These are phyloP conservation scores for rabbit (Oryctolagus cuniculus) DNA, from an alignment of 2,113 vertebrate species.

Conservation along the genomic window mOryCun1.1 NC_091447.1:10014001-10014500, in stretches of 20 bases:
- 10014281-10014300: constrained; percentile 27
- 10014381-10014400: neutral
- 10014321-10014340: constrained; percentile 50
- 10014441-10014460: constrained; percentile 38
- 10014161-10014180: constrained; percentile 48
- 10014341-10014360: constrained; percentile 42
- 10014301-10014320: constrained; percentile 15
- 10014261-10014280: neutral
- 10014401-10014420: neutral
- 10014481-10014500: constrained; percentile 3
- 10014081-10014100: neutral
- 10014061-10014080: neutral
- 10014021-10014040: neutral
- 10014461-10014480: neutral
- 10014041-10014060: neutral
- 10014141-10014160: neutral
- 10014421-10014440: neutral
- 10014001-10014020: neutral
- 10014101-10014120: constrained; percentile 26
- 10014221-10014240: constrained; percentile 61
- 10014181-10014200: constrained; percentile 60
- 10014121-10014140: neutral
- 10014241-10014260: constrained; percentile 59
- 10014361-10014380: constrained; percentile 17
- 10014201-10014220: constrained; percentile 51